These are phyloP conservation scores for Plectrocnemia conspersa DNA, from an alignment of 1,140 invertebrate species.

Conservation along the genomic window DNA sequence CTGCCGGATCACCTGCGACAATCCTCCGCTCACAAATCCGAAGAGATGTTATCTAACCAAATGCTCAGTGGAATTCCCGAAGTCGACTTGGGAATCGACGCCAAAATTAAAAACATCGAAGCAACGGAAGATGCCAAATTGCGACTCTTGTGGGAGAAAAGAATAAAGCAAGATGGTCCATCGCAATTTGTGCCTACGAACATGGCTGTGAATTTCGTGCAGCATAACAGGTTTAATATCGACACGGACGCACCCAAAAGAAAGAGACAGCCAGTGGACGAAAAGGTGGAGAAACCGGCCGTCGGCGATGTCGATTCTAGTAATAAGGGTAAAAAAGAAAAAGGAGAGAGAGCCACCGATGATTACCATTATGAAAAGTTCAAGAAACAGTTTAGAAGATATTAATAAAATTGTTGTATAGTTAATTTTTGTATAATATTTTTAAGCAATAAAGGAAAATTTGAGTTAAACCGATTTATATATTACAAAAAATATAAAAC, in stretches of 20 bases:
- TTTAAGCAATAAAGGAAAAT: no score
- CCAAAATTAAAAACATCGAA: slow-evolving; percentile 97
- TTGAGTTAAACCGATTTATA: no score
- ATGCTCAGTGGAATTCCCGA: slow-evolving; percentile 99
- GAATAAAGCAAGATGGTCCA: slow-evolving; percentile 89
- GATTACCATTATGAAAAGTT: slow-evolving; percentile 97
- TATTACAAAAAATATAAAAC: no score
- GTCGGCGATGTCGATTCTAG: slow-evolving; percentile 12
- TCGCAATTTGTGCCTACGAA: slow-evolving; percentile 96
- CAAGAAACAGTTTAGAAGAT: slow-evolving; percentile 91
- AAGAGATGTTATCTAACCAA: slow-evolving; percentile 99
- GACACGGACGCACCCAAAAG: slow-evolving; percentile 21
- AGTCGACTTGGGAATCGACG: slow-evolving; percentile 97
- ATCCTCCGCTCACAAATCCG: slow-evolving; percentile 77
- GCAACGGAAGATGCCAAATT: slow-evolving; percentile 96
- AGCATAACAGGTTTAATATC: slow-evolving; percentile 85
- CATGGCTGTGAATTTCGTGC: slow-evolving; percentile 97
- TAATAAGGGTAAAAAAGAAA: slow-evolving; percentile 62
- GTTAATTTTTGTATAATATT: no score
- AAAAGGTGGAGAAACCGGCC: slow-evolving; percentile 37
- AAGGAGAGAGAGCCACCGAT: slow-evolving; percentile 88
- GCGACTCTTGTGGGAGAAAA: slow-evolving; percentile 79
- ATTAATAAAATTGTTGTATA: no score
- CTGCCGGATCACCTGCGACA: slow-evolving; percentile 82
- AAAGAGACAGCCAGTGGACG: slow-evolving; percentile 20